phyloP scores from a whole-genome alignment of 2,888 invertebrate genomes.

The Aphodius sticticus region DNA sequence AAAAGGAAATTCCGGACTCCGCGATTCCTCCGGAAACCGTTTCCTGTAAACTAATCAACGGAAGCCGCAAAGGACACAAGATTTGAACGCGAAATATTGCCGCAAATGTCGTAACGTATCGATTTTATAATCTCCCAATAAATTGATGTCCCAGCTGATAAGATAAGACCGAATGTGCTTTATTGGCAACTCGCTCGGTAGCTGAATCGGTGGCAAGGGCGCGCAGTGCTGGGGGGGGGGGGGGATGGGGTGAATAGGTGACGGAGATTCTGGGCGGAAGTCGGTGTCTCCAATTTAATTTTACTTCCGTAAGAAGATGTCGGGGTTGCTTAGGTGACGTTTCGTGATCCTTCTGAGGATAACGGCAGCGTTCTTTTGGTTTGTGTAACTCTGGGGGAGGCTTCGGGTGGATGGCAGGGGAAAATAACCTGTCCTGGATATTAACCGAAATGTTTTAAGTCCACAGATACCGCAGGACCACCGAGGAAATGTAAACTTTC shows the following conservation, averaged over 20 bases:
- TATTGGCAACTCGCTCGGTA: conserved; percentile 12
- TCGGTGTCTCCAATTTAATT: conserved; percentile 20
- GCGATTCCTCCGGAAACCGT: background rate
- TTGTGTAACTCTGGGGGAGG: background rate
- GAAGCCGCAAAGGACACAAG: background rate
- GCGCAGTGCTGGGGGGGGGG: background rate
- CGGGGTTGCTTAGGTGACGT: background rate
- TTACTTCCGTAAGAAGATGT: conserved; percentile 9
- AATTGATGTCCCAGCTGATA: conserved; percentile 31
- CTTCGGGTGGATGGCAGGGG: background rate
- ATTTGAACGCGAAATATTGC: background rate
- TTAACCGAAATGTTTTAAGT: background rate
- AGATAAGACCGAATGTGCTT: conserved; percentile 30
- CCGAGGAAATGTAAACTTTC: background rate
- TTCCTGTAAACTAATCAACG: background rate
- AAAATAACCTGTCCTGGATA: background rate
- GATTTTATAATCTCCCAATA: conserved; percentile 36
- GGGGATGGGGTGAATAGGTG: conserved; percentile 15
- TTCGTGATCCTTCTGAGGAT: background rate
- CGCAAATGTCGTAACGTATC: conserved; percentile 17
- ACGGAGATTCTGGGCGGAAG: conserved; percentile 20
- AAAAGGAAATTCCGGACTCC: background rate
- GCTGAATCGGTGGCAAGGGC: background rate
- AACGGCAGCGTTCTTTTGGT: background rate
- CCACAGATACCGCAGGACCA: background rate